Evolutionary conservation across 2,888 invertebrate species (phyloP).

Genomic region (Parnassius mnemosyne): DNA sequence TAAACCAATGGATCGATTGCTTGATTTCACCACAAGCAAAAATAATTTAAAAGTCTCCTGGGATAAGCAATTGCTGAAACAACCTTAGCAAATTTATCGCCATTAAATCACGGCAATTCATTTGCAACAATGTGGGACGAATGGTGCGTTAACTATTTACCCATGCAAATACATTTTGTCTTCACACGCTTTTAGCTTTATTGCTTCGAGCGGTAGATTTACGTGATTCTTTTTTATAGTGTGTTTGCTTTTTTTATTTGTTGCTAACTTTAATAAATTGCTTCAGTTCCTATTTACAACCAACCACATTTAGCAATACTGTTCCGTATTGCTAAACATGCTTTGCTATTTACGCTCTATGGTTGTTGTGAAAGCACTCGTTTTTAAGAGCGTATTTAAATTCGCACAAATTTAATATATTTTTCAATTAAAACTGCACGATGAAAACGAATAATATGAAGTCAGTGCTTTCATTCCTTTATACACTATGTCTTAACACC

Average conservation of each 20-base stretch:
- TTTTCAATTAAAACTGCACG: too few relatives aligned
- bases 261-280: conserved; percentile 10
- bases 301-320: neutral
- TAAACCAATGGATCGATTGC: neutral
- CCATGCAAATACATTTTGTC: conserved; percentile 28
- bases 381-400: neutral
- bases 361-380: neutral
- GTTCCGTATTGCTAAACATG: too few relatives aligned
- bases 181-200: conserved; percentile 28
- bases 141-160: conserved; percentile 26
- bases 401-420: too few relatives aligned
- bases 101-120: conserved; percentile 26
- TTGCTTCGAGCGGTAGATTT: conserved; percentile 22
- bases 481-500: too few relatives aligned
- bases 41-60: conserved; percentile 15
- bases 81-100: conserved; percentile 23
- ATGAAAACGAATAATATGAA: too few relatives aligned
- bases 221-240: conserved; percentile 22
- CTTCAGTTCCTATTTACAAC: neutral
- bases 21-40: conserved; percentile 9
- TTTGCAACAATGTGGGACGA: conserved; percentile 26
- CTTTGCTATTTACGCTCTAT: too few relatives aligned
- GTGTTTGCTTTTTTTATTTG: conserved; percentile 16
- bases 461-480: too few relatives aligned
- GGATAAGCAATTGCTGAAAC: conserved; percentile 22